Conservation (phyloP, 2,113 vertebrate genomes). For the Anhinga rufa region DNA sequence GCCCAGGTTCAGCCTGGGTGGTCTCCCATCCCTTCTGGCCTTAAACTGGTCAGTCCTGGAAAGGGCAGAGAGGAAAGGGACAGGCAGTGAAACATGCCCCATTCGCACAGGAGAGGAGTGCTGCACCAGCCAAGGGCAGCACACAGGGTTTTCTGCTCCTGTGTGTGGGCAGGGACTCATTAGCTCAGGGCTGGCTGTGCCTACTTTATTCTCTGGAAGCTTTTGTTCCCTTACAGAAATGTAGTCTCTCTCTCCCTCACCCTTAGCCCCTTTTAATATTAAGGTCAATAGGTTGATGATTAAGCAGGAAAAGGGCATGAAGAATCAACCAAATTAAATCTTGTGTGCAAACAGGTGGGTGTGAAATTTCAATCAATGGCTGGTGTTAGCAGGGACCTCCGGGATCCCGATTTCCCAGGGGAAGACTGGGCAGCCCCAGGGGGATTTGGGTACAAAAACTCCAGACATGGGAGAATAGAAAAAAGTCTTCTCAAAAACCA, state of each 20-base stretch:
- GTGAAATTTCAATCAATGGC: slow-evolving; percentile 28
- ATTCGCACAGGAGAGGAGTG: background rate
- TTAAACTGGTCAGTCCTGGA: background rate
- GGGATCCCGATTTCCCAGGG: slow-evolving; percentile 4
- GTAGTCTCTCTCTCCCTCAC: background rate
- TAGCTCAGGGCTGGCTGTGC: slow-evolving; percentile 12
- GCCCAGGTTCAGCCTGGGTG: background rate
- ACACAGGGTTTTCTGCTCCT: background rate
- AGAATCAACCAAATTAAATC: slow-evolving; percentile 49
- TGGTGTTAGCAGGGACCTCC: background rate
- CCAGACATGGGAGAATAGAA: slow-evolving; percentile 18
- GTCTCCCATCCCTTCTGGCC: background rate
- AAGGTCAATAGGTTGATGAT: slow-evolving; percentile 33
- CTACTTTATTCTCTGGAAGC: slow-evolving; percentile 2
- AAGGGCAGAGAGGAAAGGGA: background rate
- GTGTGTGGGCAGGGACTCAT: background rate
- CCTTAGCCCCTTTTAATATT: slow-evolving; percentile 53
- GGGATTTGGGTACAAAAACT: slow-evolving; percentile 33
- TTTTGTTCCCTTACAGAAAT: slow-evolving; percentile 29
- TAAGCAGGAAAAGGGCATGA: slow-evolving; percentile 60
- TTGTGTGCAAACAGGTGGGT: slow-evolving; percentile 51
- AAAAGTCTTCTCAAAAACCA: slow-evolving; percentile 55
- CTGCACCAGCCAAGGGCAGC: background rate
- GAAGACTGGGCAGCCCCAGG: background rate
- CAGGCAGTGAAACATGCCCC: background rate